Conservation (phyloP, 2,888 invertebrate genomes). For the Deilephila porcellus region DNA sequence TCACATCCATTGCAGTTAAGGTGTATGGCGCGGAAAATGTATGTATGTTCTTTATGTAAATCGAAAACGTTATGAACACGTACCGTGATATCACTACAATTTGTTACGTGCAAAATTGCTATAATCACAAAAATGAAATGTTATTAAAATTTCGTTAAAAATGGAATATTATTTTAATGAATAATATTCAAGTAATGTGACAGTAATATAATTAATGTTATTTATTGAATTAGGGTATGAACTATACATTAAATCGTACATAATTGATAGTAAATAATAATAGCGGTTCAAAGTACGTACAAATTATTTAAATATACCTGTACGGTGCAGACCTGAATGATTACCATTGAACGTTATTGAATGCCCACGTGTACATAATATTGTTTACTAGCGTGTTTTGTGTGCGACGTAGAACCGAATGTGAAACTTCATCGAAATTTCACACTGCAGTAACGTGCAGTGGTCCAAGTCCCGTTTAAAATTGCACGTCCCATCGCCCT, state of each 20-base stretch:
- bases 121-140: too few species aligned
- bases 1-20: conserved; percentile 20
- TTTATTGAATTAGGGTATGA: too few species aligned
- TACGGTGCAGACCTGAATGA: neutral
- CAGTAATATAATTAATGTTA: too few species aligned
- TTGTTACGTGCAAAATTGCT: too few species aligned
- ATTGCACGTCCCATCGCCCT: conserved; percentile 71
- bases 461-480: conserved; percentile 71
- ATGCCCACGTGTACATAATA: conserved; percentile 11
- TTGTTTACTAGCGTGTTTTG: conserved; percentile 33
- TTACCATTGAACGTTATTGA: neutral
- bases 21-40: conserved; percentile 3
- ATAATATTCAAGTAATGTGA: too few species aligned
- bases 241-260: too few species aligned
- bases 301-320: too few species aligned
- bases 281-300: too few species aligned
- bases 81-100: neutral
- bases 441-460: conserved; percentile 53
- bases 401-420: conserved; percentile 47
- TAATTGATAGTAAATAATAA: too few species aligned
- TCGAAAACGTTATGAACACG: neutral
- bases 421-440: conserved; percentile 70
- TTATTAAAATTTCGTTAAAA: too few species aligned
- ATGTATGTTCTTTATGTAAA: conserved; percentile 13
- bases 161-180: too few species aligned